phyloP scores from a whole-genome alignment of 2,888 invertebrate genomes.

The Amaurobius ferox region DNA sequence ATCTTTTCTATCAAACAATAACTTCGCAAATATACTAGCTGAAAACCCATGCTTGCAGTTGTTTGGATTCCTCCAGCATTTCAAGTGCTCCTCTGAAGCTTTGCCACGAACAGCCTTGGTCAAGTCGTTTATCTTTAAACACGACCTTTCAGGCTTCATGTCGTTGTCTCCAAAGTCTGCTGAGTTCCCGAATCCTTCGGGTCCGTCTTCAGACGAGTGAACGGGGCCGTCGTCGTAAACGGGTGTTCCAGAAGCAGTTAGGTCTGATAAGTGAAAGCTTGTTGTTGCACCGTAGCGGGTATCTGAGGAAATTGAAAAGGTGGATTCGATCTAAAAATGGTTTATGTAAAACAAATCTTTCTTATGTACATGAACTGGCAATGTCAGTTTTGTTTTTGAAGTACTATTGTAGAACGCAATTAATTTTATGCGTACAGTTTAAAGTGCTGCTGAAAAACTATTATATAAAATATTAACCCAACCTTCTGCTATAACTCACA shows the following conservation, averaged over 20 bases:
- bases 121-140: conserved; percentile 69
- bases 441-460: no score
- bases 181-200: conserved; percentile 53
- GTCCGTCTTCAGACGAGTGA: conserved; percentile 37
- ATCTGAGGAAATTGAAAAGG: conserved; percentile 50
- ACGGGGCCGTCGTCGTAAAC: conserved; percentile 62
- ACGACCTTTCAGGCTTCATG: conserved; percentile 39
- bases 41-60: conserved; percentile 73
- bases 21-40: conserved; percentile 72
- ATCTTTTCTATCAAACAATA: conserved; percentile 47
- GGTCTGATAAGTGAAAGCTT: conserved; percentile 51
- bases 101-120: conserved; percentile 6
- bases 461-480: no score
- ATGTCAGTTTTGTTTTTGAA: no score
- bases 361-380: no score
- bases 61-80: conserved; percentile 73
- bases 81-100: conserved; percentile 54
- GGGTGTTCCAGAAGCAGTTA: conserved; percentile 30
- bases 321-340: no score
- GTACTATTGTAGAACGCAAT: no score
- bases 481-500: no score
- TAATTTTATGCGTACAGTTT: no score
- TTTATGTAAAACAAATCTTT: no score
- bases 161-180: conserved; percentile 60
- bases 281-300: conserved; percentile 53